phyloP scores from a whole-genome alignment of 2,113 vertebrate genomes.

The Ceyx margarethae region DNA sequence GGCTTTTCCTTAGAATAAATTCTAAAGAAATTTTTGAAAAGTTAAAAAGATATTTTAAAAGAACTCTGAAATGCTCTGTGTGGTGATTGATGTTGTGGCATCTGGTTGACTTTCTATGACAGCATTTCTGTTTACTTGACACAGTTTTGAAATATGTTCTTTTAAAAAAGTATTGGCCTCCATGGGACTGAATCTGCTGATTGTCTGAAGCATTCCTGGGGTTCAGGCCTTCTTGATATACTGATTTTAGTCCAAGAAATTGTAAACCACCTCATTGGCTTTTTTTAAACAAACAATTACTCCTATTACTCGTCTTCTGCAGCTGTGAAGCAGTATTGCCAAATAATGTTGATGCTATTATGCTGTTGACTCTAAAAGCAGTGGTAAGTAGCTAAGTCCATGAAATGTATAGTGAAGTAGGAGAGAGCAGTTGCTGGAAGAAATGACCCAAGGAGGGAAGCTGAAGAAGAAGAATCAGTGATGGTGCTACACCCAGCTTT shows the following conservation, averaged over 20 bases:
- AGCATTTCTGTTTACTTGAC: background rate
- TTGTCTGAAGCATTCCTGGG: background rate
- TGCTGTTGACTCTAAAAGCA: background rate
- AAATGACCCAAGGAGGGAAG: background rate
- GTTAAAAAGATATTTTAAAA: background rate
- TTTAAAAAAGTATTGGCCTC: background rate
- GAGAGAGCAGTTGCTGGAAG: background rate
- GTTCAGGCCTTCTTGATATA: background rate
- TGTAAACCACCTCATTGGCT: background rate
- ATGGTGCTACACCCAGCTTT: conserved; percentile 99
- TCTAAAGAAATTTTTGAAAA: background rate
- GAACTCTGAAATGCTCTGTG: background rate
- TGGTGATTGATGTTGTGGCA: background rate
- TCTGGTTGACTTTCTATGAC: background rate
- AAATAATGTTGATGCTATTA: background rate
- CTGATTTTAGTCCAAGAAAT: background rate
- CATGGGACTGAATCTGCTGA: background rate
- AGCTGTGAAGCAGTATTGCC: background rate
- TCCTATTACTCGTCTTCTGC: background rate
- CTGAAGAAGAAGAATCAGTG: conserved; percentile 94
- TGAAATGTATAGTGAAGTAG: background rate
- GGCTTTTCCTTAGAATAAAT: background rate
- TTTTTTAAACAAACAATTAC: background rate
- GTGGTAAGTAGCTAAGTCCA: background rate
- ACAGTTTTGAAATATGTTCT: background rate